Evolutionary conservation across 92 coral and sea anemone species (phyloP).

Genomic region (Paragorgia papillata): DNA sequence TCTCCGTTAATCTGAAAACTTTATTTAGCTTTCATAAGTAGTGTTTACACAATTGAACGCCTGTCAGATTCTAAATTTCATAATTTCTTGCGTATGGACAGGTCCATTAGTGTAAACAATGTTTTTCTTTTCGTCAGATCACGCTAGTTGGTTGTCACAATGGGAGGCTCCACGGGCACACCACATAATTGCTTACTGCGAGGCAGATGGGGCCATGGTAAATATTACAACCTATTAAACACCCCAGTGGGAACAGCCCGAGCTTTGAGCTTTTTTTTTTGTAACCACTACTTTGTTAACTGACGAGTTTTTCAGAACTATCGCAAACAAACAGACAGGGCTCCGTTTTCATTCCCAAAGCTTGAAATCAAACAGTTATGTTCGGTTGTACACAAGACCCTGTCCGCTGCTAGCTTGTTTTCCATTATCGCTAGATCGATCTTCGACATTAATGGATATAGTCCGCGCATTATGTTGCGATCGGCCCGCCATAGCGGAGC

Average conservation of each 20-base stretch:
- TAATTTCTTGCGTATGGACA: constrained; percentile 41
- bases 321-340: no score
- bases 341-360: no score
- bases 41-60: constrained; percentile 47
- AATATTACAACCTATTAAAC: background rate
- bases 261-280: no score
- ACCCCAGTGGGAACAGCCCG: background rate
- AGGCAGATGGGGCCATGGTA: constrained; percentile 7
- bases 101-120: constrained; percentile 46
- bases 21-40: constrained; percentile 50
- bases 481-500: constrained; percentile 25
- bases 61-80: constrained; percentile 46
- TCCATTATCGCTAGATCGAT: no score
- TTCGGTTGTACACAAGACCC: no score
- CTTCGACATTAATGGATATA: no score
- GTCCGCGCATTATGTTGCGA: constrained; percentile 22
- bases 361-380: no score
- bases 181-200: constrained; percentile 18
- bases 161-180: constrained; percentile 12
- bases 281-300: no score
- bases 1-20: constrained; percentile 49
- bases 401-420: background rate
- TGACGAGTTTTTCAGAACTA: no score
- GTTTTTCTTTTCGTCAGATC: constrained; percentile 8
- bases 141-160: constrained; percentile 28